Evolutionary conservation across 1,140 invertebrate genomes (phyloP), one percentile per base, ranked within the genome.

Genomic region (Antheraea pernyi): DNA sequence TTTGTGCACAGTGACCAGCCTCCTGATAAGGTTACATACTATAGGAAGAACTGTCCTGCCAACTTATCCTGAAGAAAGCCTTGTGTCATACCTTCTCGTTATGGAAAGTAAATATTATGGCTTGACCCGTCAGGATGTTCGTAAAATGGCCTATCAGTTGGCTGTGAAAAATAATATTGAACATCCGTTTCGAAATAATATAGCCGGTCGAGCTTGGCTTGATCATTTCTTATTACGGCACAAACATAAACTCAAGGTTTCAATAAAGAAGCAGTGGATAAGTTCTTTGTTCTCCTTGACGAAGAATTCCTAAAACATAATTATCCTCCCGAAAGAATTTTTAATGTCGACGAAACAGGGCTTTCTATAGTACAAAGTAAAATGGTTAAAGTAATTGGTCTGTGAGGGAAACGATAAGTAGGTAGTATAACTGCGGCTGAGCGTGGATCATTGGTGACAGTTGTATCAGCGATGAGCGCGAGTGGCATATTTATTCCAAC

Each of bases 321-420:
- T 19, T 85, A 69, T 78, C 61, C 75, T 67, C 59, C 80, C 66
- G 70, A 79, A 8, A 65, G 80, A 63, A 80, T 90, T 48, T 90
- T 79, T 68, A 90, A 88, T 75, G 82, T 88, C 7, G 82, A 89
- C 62, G 85, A 89, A 73, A 81, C 78, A 5, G 84, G 84, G 64
- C 19, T 88, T 0, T 71, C 77, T 16, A 72, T 82, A n/a, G n/a
- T n/a, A n/a, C n/a, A n/a, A n/a, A n/a, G n/a, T n/a, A n/a, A n/a
- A n/a, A n/a, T n/a, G n/a, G n/a, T n/a, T n/a, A n/a, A n/a, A n/a
- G n/a, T n/a, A n/a, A n/a, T n/a, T n/a, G n/a, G n/a, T n/a, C n/a
- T n/a, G n/a, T n/a, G n/a, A n/a, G n/a, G n/a, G n/a, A n/a, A n/a
- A n/a, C n/a, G n/a, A n/a, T n/a, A n/a, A n/a, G n/a, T n/a, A n/a